Evolutionary conservation across 2,888 invertebrate species (phyloP).

Genomic region (Plagodis pulveraria): DNA sequence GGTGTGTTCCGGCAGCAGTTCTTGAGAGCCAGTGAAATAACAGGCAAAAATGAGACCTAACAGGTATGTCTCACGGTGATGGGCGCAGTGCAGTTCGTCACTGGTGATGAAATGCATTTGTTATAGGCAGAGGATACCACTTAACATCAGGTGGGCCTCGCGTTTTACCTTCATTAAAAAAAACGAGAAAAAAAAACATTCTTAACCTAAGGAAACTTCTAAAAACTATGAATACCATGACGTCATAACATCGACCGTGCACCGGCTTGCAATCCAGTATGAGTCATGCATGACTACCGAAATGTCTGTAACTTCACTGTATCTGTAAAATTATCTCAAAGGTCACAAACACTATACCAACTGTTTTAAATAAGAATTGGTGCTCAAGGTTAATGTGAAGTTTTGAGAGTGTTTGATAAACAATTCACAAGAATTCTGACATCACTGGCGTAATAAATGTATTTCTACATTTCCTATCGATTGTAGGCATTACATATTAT

Average conservation of each 20-base stretch:
- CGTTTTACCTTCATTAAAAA: too few relatives aligned
- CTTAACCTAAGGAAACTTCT: not conserved
- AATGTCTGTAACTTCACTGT: conserved; percentile 21
- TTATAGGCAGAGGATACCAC: too few relatives aligned
- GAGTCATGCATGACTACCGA: conserved; percentile 23
- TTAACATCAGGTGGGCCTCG: too few relatives aligned
- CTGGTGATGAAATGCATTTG: too few relatives aligned
- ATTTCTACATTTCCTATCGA: too few relatives aligned
- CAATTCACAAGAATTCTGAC: conserved; percentile 13
- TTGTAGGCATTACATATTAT: too few relatives aligned
- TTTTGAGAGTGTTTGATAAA: conserved; percentile 19
- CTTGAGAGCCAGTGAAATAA: too few relatives aligned
- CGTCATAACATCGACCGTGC: conserved; percentile 46
- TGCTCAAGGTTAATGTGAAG: conserved; percentile 24
- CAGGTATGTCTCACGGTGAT: too few relatives aligned
- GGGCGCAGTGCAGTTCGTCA: too few relatives aligned
- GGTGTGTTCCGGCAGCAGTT: too few relatives aligned
- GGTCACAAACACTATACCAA: conserved; percentile 30
- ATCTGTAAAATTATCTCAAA: conserved; percentile 39
- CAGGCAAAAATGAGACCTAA: too few relatives aligned
- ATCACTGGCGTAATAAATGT: conserved; percentile 2
- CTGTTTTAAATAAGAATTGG: conserved; percentile 26
- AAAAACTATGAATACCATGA: conserved; percentile 42
- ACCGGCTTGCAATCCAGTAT: conserved; percentile 5
- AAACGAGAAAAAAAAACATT: too few relatives aligned